Evolutionary conservation across 2,888 invertebrate species (phyloP).

Genomic region (Pycnomerus fuliginosus): DNA sequence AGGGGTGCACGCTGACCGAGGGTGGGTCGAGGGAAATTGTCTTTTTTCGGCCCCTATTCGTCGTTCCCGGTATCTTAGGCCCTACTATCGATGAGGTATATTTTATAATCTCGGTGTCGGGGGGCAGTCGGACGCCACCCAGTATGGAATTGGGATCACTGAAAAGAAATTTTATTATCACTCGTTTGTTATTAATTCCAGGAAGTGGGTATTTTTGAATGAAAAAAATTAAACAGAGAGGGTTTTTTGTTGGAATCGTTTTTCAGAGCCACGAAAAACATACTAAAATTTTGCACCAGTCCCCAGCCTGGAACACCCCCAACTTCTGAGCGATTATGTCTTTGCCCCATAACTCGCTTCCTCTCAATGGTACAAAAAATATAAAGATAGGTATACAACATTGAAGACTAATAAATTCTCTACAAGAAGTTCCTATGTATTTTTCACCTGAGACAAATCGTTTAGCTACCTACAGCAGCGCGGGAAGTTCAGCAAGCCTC

Average conservation of each 20-base stretch:
- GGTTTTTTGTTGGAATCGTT: too few species aligned
- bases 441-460: too few species aligned
- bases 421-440: too few species aligned
- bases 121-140: constrained; percentile 80
- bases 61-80: constrained; percentile 81
- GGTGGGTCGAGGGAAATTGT: constrained; percentile 84
- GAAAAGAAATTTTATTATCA: constrained; percentile 37
- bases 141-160: constrained; percentile 82
- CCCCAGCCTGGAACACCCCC: constrained; percentile 19
- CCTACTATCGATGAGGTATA: constrained; percentile 86
- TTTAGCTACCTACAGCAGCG: too few species aligned
- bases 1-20: constrained; percentile 59
- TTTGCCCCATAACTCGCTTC: too few species aligned
- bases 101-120: constrained; percentile 88
- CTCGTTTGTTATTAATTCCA: background rate
- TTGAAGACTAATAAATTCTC: too few species aligned
- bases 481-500: too few species aligned
- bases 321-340: too few species aligned
- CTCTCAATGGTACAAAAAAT: too few species aligned
- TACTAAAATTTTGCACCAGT: background rate
- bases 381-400: too few species aligned
- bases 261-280: too few species aligned
- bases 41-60: constrained; percentile 83
- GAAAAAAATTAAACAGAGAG: background rate
- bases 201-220: background rate